Percentiles rank a stretch among this genome's conserved stretches.
Evolutionary conservation across 2,113 vertebrate genomes (phyloP).

Genomic region (Eulemur rufifrons): DNA sequence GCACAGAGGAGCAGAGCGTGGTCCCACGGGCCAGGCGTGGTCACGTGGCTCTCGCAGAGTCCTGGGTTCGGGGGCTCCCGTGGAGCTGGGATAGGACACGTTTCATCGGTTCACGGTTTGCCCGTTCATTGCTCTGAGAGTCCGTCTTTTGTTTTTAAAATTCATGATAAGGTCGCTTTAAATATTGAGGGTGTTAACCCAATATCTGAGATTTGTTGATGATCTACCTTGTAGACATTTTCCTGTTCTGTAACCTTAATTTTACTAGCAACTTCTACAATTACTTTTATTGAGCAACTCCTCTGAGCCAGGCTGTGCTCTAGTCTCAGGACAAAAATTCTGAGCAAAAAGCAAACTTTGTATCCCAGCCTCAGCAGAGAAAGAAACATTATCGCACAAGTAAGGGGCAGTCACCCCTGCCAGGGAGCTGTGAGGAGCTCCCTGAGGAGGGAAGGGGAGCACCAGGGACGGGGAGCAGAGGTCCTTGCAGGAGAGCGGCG

Average conservation of each 20-base stretch:
- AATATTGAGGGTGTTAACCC: neutral
- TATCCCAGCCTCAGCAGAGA: neutral
- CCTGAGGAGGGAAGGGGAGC: neutral
- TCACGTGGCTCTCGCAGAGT: accelerated
- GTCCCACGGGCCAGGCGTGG: neutral
- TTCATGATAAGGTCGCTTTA: neutral
- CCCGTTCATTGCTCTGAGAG: neutral
- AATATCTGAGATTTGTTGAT: neutral
- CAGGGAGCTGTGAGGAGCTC: neutral
- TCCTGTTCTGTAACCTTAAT: neutral
- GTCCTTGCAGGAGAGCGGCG: neutral
- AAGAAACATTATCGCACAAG: neutral
- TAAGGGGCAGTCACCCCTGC: neutral
- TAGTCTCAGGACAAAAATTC: neutral
- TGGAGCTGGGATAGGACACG: neutral
- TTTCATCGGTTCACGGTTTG: too few relatives aligned
- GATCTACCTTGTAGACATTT: neutral
- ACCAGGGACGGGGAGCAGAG: neutral
- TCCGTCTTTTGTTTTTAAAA: neutral
- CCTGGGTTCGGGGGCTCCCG: accelerated
- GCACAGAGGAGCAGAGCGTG: accelerated
- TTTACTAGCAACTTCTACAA: neutral
- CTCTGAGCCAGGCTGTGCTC: neutral
- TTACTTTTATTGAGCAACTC: neutral
- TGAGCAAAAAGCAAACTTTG: neutral